A percentile compares a stretch with the other conserved stretches of the same genome.
These are phyloP conservation scores for Macrosteles quadrilineatus DNA, from an alignment of 1,140 invertebrate species.

Conservation along the genomic window DNA sequence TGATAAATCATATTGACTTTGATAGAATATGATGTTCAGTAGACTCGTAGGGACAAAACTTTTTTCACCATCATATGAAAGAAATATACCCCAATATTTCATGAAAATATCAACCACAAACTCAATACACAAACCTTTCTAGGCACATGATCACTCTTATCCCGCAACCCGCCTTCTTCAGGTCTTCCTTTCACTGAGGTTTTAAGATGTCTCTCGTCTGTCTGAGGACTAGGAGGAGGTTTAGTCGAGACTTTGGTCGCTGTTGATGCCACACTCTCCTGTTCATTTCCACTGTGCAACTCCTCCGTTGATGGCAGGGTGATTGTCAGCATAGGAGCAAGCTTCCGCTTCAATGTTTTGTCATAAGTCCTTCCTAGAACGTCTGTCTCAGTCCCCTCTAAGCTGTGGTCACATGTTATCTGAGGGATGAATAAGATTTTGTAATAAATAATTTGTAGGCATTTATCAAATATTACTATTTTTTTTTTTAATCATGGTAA, in stretches of 20 bases:
- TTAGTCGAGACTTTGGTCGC: background rate
- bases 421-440: no score
- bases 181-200: background rate
- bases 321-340: conserved; percentile 56
- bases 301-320: conserved; percentile 62
- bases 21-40: no score
- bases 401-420: no score
- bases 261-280: background rate
- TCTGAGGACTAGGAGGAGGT: conserved; percentile 35
- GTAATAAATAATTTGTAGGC: no score
- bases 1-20: no score
- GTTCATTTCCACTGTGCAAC: conserved; percentile 43
- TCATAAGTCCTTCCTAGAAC: background rate
- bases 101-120: conserved; percentile 4
- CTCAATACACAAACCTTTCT: conserved; percentile 38
- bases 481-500: no score
- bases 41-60: no score
- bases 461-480: no score
- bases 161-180: conserved; percentile 10
- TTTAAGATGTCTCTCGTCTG: conserved; percentile 32
- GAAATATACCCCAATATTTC: no score
- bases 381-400: conserved; percentile 13
- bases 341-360: conserved; percentile 39
- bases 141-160: background rate
- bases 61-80: no score